Base-by-base conservation (phyloP, 2,888 invertebrate genomes). In the Cerceris rybyensis region DNA sequence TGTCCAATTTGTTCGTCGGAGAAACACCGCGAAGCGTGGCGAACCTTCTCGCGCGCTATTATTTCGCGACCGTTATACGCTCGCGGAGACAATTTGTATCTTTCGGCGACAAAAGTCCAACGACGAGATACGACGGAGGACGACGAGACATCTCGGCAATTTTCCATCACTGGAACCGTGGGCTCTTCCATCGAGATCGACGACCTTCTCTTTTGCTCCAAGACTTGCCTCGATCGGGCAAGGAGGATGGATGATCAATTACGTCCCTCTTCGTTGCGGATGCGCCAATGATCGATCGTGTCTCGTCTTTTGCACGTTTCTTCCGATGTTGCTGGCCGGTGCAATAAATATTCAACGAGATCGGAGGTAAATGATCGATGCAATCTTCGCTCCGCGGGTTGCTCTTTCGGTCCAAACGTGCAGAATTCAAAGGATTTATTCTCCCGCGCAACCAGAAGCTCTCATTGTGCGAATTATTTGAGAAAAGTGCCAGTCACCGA, bases 1-100 rank as follows among this genome's bases (percentile, higher is more conserved):
- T 80, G 67, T 63, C 79, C 80, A 82, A 86, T 86, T 86, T 80
- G 75, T 76, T 76, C 77, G 61, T 65, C 69, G 72, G 57, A 9
- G 14, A 43, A 55, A 57, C 28, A 49, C 63, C 55, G n/a, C 49
- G 39, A 65, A 66, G 42, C 65, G 61, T 58, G 66, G 55, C 69
- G 64, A 49, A 60, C 50, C 58, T n/a, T 46, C 63, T 43, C 46
- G 52, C 16, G 17, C 42, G 55, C 50, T 61, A 71, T 75, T 68
- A 54, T 63, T 16, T 54, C 49, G 57, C 46, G 58, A 69, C 69
- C 69, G 69, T 69, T 69, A 69, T 11, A 14, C 55, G n/a, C n/a
- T 57, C 39, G 41, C 28, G n/a, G 16, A 66, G 2, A 55, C 17
- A 17, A 14, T 41, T 11, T 42, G 11, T 13, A 5, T n/a, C 16